A percentile compares a stretch with the other conserved stretches of the same genome.
phyloP scores from a whole-genome alignment of 2,888 invertebrate genomes.

The Branchellion lobata region DNA sequence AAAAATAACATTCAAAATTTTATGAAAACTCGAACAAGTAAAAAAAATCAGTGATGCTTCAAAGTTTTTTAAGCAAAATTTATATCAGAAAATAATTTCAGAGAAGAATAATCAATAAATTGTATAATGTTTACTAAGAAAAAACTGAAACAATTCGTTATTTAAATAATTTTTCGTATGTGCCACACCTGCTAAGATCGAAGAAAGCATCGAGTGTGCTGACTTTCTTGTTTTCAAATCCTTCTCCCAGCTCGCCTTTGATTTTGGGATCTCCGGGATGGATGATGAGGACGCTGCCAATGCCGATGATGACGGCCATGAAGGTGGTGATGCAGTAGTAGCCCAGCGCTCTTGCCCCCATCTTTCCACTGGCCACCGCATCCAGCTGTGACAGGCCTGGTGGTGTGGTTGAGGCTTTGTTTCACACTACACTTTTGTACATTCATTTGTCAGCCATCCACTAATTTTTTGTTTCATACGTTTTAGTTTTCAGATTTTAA shows the following conservation, averaged over 20 bases:
- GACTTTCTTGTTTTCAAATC: conserved; percentile 59
- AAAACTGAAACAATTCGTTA: not conserved
- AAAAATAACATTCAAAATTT: too few relatives aligned
- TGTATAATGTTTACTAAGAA: too few relatives aligned
- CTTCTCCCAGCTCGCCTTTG: conserved; percentile 52
- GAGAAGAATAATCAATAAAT: too few relatives aligned
- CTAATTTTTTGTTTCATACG: too few relatives aligned
- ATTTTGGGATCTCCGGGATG: conserved; percentile 67
- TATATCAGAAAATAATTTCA: too few relatives aligned
- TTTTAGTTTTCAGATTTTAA: too few relatives aligned
- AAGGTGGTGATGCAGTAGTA: conserved; percentile 72
- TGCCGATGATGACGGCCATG: conserved; percentile 70
- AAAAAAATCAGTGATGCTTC: too few relatives aligned
- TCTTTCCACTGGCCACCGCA: conserved; percentile 69
- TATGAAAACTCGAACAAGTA: too few relatives aligned
- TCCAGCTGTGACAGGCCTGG: conserved; percentile 70
- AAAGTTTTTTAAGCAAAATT: too few relatives aligned
- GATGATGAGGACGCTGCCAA: conserved; percentile 68
- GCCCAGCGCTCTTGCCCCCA: conserved; percentile 69
- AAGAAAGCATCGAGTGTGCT: conserved; percentile 68
- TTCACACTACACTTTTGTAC: too few relatives aligned
- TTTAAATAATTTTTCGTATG: not conserved
- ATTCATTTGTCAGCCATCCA: too few relatives aligned
- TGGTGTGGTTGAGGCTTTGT: too few relatives aligned
- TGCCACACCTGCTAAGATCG: conserved; percentile 66